Conservation (phyloP, 2,113 vertebrate genomes). For the Emydocephalus ijimae region DNA sequence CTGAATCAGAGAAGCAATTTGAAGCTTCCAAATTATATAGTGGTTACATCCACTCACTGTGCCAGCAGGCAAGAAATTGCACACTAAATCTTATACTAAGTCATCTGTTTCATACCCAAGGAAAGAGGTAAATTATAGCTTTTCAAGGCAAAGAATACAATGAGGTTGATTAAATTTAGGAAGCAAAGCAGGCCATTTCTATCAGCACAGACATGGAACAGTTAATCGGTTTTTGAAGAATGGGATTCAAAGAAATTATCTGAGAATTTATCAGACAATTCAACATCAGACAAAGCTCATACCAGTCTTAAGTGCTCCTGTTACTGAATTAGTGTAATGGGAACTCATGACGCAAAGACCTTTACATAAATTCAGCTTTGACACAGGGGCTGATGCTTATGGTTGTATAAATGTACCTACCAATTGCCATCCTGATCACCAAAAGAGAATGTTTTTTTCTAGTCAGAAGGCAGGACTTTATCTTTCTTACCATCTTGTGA, state of each 20-base stretch:
- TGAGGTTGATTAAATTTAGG: neutral
- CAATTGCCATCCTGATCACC: neutral
- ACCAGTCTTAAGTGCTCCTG: neutral
- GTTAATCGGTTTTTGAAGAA: neutral
- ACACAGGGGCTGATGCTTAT: neutral
- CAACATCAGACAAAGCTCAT: neutral
- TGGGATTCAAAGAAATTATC: conserved; percentile 3
- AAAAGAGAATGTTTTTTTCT: neutral
- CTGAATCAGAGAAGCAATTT: conserved; percentile 27
- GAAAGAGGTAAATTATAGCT: neutral
- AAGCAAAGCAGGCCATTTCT: neutral
- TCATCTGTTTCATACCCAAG: conserved; percentile 15
- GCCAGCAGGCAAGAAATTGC: neutral
- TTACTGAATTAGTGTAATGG: neutral
- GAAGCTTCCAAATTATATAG: conserved; percentile 13
- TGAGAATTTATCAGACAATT: neutral
- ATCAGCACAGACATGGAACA: neutral
- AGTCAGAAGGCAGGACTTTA: neutral
- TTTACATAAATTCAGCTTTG: neutral
- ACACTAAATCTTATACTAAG: neutral
- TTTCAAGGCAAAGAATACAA: neutral
- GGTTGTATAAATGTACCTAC: neutral
- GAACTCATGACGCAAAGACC: neutral
- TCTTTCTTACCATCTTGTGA: neutral
- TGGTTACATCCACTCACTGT: conserved; percentile 13